Evolutionary conservation across 2,888 invertebrate genomes (phyloP), one percentile per base, ranked within the genome.

Genomic region (Pheosia gnoma): DNA sequence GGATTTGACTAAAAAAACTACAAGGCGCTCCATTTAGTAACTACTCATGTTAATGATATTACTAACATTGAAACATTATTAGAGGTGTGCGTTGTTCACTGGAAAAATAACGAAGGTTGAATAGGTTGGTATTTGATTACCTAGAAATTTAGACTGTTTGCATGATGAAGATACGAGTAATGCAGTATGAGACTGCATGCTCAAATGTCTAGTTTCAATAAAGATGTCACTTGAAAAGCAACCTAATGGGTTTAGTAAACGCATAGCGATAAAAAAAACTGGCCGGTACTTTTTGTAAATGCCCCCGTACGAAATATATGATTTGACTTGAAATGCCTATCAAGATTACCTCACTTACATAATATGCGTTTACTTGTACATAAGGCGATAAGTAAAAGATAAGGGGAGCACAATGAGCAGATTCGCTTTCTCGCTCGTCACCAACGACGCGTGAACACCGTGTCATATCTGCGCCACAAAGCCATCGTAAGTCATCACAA

Each of bases 381-480:
- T 62, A 67, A 65, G 60, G 65, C 62, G 62, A 67, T 69, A 71
- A 71, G 65, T 66, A 59, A 53, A 57, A 67, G 72, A 71, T 74
- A 69, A 71, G 58, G 59, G 57, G 70, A 65, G 71, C 65, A 70
- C 73, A 73, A 77, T 71, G 63, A 67, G 72, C 63, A 75, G 80
- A 79, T 79, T 81, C 80, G 80, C 84, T 85, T 85, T 85, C 84
- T 80, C 78, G 75, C 71, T 77, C 73, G 75, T 75, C 75, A 70
- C 72, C 74, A 77, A 65, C 79, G 77, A 82, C 77, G 79, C 83
- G 80, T 81, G 74, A 76, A 74, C 65, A 79, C 65, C 67, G 67
- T 72, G 78, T 77, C 77, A 55, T 39, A 77, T 77, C 68, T 65
- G 65, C 68, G 67, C 63, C 49, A 67, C 60, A 63, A 63, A 72